Evolutionary conservation across 2,797 vertebrate species (phyloP).

Genomic region (Glossophaga mutica): DNA sequence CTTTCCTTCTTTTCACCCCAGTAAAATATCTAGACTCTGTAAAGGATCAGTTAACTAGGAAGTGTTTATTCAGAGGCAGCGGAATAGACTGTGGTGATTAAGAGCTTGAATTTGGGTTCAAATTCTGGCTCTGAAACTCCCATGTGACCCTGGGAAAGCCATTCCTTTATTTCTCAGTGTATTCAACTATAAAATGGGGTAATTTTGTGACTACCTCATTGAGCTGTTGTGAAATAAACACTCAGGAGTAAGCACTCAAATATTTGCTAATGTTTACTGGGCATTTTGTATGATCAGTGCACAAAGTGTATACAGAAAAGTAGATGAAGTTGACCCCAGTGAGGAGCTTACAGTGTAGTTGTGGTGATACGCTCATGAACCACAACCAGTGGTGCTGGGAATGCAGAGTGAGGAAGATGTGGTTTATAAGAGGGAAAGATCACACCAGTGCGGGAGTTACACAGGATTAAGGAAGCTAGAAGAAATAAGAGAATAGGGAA

Average conservation of each 20-base stretch:
- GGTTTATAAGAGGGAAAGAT: neutral
- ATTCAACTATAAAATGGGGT: neutral
- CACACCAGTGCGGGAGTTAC: neutral
- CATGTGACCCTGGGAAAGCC: neutral
- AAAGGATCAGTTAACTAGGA: neutral
- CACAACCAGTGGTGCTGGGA: neutral
- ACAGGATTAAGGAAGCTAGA: neutral
- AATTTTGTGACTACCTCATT: neutral
- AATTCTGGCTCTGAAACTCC: neutral
- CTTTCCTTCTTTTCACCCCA: neutral
- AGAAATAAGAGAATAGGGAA: neutral
- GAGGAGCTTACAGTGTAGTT: neutral
- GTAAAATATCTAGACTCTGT: neutral
- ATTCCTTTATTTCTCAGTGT: neutral
- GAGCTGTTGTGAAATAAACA: neutral
- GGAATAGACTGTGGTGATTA: neutral
- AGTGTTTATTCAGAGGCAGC: neutral
- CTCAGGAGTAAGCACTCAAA: neutral
- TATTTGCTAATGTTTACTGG: neutral
- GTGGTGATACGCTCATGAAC: neutral
- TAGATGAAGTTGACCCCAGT: neutral
- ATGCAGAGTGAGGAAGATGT: neutral
- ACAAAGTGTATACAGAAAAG: neutral
- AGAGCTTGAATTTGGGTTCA: neutral
- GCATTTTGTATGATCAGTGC: neutral